Percentiles rank a stretch among this genome's conserved stretches.
phyloP scores from a whole-genome alignment of 2,797 vertebrate species.

The Pseudochaenichthys georgianus region DNA sequence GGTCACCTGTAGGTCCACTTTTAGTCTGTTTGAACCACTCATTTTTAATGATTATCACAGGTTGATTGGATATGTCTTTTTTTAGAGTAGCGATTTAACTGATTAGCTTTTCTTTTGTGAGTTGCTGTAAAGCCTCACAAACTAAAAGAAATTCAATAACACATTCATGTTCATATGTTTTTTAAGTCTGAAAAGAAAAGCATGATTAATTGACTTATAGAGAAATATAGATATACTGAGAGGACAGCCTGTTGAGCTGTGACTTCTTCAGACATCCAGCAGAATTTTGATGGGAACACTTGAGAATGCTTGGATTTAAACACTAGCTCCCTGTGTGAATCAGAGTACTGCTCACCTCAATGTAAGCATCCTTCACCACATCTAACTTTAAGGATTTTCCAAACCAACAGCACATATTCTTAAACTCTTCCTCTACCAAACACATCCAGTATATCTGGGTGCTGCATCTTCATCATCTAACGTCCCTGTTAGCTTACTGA shows the following conservation, averaged over 20 bases:
- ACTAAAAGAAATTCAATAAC: slow-evolving; percentile 15
- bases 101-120: slow-evolving; percentile 9
- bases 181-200: slow-evolving; percentile 16
- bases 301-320: slow-evolving; percentile 32
- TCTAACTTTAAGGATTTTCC: slow-evolving; percentile 55
- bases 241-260: slow-evolving; percentile 8
- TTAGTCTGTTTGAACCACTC: not conserved
- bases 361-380: slow-evolving; percentile 30
- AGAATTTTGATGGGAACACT: slow-evolving; percentile 29
- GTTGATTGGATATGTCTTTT: too few relatives aligned
- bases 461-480: slow-evolving; percentile 26
- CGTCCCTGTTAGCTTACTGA: slow-evolving; percentile 15
- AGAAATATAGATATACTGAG: slow-evolving; percentile 31
- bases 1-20: slow-evolving; percentile 91
- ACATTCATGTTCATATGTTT: slow-evolving; percentile 42
- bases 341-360: slow-evolving; percentile 28
- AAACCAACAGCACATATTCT: slow-evolving; percentile 33
- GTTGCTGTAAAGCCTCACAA: slow-evolving; percentile 6
- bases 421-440: slow-evolving; percentile 9
- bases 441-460: slow-evolving; percentile 27
- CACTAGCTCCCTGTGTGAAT: slow-evolving; percentile 34
- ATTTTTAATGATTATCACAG: not conserved
- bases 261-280: slow-evolving; percentile 18
- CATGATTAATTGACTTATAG: slow-evolving; percentile 41
- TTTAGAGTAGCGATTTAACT: slow-evolving; percentile 9